phyloP scores from a whole-genome alignment of 1,140 invertebrate species.

The Antheraea mylitta region DNA sequence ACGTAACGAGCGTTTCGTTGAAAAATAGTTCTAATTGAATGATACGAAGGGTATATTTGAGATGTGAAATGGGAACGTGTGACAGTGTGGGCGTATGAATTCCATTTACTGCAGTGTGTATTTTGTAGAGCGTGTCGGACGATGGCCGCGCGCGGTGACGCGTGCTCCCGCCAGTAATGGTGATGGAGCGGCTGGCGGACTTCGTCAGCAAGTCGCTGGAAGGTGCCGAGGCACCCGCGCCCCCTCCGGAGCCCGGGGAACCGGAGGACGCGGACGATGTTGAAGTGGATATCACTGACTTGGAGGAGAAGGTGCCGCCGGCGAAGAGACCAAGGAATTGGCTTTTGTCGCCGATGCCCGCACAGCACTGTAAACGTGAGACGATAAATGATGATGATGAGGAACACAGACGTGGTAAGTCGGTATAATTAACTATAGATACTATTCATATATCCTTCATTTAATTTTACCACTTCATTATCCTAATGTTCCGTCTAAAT shows the following conservation, averaged over 20 bases:
- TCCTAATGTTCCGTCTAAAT: too few species aligned
- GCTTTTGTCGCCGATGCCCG: constrained; percentile 61
- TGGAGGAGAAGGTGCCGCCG: constrained; percentile 59
- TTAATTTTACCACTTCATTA: too few species aligned
- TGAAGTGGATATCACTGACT: constrained; percentile 67
- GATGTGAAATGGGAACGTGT: constrained; percentile 15
- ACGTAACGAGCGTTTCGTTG: constrained; percentile 20
- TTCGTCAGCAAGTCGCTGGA: constrained; percentile 74
- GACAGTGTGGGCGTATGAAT: constrained; percentile 49
- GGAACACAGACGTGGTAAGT: constrained; percentile 62
- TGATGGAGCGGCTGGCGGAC: constrained; percentile 76
- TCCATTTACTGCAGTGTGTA: constrained; percentile 50
- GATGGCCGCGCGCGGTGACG: constrained; percentile 58
- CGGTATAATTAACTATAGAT: background rate
- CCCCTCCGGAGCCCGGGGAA: constrained; percentile 60
- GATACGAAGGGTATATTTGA: constrained; percentile 25
- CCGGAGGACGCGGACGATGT: constrained; percentile 54
- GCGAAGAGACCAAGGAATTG: constrained; percentile 64
- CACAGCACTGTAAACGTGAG: constrained; percentile 54
- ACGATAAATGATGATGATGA: constrained; percentile 54
- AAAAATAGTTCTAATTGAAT: constrained; percentile 28
- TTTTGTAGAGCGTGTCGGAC: constrained; percentile 54
- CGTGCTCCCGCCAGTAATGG: constrained; percentile 68
- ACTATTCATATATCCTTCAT: too few species aligned
- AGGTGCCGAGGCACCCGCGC: constrained; percentile 65